Conservation (phyloP, 2,113 vertebrate species). For the Xiphophorus couchianus region DNA sequence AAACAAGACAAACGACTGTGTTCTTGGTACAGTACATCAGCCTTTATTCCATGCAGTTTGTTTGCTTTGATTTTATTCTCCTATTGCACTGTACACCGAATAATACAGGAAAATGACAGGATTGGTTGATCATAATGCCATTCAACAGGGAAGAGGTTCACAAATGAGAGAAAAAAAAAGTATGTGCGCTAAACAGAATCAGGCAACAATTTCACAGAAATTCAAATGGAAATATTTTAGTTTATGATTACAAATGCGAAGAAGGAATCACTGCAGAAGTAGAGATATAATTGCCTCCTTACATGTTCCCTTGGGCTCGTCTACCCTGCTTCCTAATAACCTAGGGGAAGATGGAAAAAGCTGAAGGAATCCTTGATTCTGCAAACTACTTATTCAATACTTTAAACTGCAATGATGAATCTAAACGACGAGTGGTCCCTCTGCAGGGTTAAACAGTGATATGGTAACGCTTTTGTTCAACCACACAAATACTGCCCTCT, state of each 20-base stretch:
- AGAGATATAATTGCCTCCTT: slow-evolving; percentile 22
- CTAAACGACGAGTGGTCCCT: slow-evolving; percentile 44
- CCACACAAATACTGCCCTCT: slow-evolving; percentile 60
- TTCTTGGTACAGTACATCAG: slow-evolving; percentile 87
- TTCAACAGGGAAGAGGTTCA: slow-evolving; percentile 58
- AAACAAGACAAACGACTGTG: slow-evolving; percentile 21
- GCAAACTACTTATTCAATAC: slow-evolving; percentile 38
- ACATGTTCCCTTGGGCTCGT: slow-evolving; percentile 13
- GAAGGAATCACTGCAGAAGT: slow-evolving; percentile 42
- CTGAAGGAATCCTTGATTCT: slow-evolving; percentile 18
- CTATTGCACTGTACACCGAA: slow-evolving; percentile 86
- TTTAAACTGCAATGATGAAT: slow-evolving; percentile 13
- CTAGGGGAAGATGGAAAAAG: slow-evolving; percentile 13
- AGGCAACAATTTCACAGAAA: slow-evolving; percentile 70
- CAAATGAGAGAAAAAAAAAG: slow-evolving; percentile 63
- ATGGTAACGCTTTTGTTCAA: slow-evolving; percentile 52
- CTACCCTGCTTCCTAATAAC: slow-evolving; percentile 45
- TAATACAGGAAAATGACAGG: slow-evolving; percentile 79
- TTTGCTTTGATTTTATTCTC: slow-evolving; percentile 89
- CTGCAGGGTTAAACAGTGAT: slow-evolving; percentile 39
- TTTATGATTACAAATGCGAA: slow-evolving; percentile 45
- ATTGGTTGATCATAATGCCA: slow-evolving; percentile 81
- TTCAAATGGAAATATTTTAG: slow-evolving; percentile 55
- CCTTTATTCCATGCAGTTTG: slow-evolving; percentile 96
- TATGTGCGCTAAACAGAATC: slow-evolving; percentile 53